Evolutionary conservation across 2,888 invertebrate species (phyloP).

Genomic region (Drosophila atroscutellata): DNA sequence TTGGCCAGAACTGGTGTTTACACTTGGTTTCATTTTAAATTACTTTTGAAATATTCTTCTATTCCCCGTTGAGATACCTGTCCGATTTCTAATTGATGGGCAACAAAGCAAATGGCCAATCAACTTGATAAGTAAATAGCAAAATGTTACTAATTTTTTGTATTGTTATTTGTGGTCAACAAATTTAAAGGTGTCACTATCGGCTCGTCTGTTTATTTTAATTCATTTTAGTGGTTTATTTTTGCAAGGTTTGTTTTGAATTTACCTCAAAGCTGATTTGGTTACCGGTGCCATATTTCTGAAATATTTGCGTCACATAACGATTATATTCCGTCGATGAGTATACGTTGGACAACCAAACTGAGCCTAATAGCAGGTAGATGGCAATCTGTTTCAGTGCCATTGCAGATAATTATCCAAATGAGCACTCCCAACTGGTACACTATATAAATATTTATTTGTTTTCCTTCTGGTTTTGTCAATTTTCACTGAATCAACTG

Average conservation of each 20-base stretch:
- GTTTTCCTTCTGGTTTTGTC: conserved; percentile 5
- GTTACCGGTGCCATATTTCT: conserved; percentile 84
- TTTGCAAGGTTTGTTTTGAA: background rate
- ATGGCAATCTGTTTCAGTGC: conserved; percentile 25
- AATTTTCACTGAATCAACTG: conserved; percentile 24
- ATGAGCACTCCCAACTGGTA: conserved; percentile 17
- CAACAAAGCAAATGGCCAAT: background rate
- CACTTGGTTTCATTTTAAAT: conserved; percentile 45
- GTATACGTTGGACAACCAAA: conserved; percentile 9
- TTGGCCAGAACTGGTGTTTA: background rate
- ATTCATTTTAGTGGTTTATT: background rate
- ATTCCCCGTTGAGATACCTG: conserved; percentile 21
- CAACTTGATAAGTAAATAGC: conserved; percentile 19
- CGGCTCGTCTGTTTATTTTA: conserved; percentile 15
- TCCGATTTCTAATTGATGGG: conserved; percentile 3
- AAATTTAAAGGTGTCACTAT: conserved; percentile 12
- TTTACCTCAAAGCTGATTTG: conserved; percentile 84
- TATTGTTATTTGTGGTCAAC: conserved; percentile 3
- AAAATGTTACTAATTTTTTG: conserved; percentile 57
- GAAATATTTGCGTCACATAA: conserved; percentile 84
- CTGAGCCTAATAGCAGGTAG: conserved; percentile 32
- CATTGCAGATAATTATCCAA: conserved; percentile 48
- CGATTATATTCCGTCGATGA: conserved; percentile 83
- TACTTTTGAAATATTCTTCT: background rate
- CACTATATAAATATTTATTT: conserved; percentile 2